Base-by-base conservation (phyloP, 2,113 vertebrate species). In the Numenius arquata region DNA sequence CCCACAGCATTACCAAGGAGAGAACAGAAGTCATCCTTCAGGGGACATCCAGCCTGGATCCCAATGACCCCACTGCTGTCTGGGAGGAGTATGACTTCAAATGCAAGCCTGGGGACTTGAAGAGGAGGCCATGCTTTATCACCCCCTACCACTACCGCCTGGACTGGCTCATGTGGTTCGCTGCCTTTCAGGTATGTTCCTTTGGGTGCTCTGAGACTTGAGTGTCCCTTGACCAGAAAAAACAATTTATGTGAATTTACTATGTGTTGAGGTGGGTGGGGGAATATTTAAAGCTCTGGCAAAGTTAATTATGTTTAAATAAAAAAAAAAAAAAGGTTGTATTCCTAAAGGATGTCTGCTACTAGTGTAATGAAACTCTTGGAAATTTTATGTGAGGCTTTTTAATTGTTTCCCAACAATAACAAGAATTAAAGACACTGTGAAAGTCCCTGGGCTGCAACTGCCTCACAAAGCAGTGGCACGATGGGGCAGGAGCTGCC, bases 101-200 rank as follows among this genome's bases (percentile, higher is more conserved):
- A 80, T 99, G 99, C 96, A 99, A 99, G 90, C 99, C 99, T 0
- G 99, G 99, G 6, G 98, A 98, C 48, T 6, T 98, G 65, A 89
- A 93, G 81, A 92, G 98, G 43, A 97, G 98, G 17, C 99, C 99
- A 0, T 99, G 99, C 95, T 94, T 99, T 52, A 98, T 99, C 63
- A 98, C 98, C 1, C 99, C 99, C 0, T 99, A 99, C 97, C 99
- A 99, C 97, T 98, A 99, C 95, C 98, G 99, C 61, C 98, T 99
- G 19, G 99, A 99, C 98, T 99, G 99, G 99, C 99, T 99, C 32
- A 99, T 99, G 99, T 99, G 99, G 99, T 99, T 99, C 0, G 99
- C 99, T 2, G 99, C 99, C 70, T 99, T 99, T 95, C 99, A 99
- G 99, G 99, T 99, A 19, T n/a, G 45, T 43, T 56, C 34, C 76